Evolutionary conservation across 2,113 vertebrate species (phyloP).

Genomic region (Anas platyrhynchos): DNA sequence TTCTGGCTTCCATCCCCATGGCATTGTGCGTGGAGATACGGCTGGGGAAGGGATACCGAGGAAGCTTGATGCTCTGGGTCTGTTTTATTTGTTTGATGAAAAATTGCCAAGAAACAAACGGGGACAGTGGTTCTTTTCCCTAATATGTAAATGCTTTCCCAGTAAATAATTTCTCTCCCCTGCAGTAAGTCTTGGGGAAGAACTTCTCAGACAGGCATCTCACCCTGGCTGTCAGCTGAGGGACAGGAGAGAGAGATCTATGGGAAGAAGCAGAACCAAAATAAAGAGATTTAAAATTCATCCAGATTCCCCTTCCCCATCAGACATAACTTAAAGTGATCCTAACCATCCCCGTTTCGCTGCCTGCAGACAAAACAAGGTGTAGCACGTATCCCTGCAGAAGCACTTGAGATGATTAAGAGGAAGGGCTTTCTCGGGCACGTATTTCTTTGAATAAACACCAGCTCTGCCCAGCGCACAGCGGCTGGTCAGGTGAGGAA

Average conservation of each 20-base stretch:
- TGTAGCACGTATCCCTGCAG: background rate
- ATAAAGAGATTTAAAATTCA: constrained; percentile 15
- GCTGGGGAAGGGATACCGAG: background rate
- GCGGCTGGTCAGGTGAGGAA: too few relatives aligned
- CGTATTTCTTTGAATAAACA: background rate
- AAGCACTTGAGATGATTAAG: background rate
- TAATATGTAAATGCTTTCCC: background rate
- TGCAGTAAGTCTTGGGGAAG: background rate
- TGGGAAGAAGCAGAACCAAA: background rate
- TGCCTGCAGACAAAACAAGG: constrained; percentile 36
- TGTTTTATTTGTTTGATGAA: background rate
- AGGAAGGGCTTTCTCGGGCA: background rate
- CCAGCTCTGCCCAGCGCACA: background rate
- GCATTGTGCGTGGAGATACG: background rate
- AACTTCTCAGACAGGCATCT: background rate
- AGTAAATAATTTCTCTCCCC: background rate
- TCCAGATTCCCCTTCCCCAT: background rate
- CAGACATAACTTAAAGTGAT: background rate
- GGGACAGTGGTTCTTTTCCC: background rate
- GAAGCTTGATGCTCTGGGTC: background rate
- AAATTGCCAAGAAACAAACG: fast-evolving
- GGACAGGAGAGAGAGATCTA: background rate
- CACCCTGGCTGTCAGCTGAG: background rate
- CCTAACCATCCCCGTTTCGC: background rate
- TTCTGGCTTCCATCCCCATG: constrained; percentile 11